These are phyloP conservation scores for Enteromius anoplus DNA, from an alignment of 2,797 vertebrate genomes.

Conservation along the genomic window DNA sequence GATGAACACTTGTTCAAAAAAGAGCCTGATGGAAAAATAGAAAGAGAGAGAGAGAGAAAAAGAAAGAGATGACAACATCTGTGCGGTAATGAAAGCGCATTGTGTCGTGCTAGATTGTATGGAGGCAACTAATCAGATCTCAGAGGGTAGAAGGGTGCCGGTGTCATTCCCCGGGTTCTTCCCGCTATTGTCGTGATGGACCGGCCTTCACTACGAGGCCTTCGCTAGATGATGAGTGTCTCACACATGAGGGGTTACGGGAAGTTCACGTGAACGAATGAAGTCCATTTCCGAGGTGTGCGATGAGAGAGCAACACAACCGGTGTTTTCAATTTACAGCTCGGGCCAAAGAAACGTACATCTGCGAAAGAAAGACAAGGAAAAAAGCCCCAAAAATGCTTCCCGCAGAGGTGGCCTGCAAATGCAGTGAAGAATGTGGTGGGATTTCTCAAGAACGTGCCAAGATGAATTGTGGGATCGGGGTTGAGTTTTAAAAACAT, in stretches of 20 bases:
- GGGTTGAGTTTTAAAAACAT: slow-evolving; percentile 50
- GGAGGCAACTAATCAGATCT: slow-evolving; percentile 63
- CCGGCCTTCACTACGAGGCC: slow-evolving; percentile 65
- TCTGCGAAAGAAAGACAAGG: slow-evolving; percentile 56
- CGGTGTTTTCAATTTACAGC: slow-evolving; percentile 67
- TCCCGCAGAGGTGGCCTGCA: slow-evolving; percentile 58
- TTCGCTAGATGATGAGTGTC: slow-evolving; percentile 82
- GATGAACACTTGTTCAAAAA: slow-evolving; percentile 81
- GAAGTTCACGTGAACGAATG: slow-evolving; percentile 86
- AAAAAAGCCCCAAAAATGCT: slow-evolving; percentile 54
- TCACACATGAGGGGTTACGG: slow-evolving; percentile 78
- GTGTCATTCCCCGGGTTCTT: slow-evolving; percentile 67
- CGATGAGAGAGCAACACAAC: slow-evolving; percentile 62
- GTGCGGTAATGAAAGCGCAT: slow-evolving; percentile 60
- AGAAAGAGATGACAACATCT: slow-evolving; percentile 57
- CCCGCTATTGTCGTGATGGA: slow-evolving; percentile 68
- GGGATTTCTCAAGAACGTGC: slow-evolving; percentile 57
- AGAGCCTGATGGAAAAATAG: slow-evolving; percentile 33
- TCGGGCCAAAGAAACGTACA: slow-evolving; percentile 56
- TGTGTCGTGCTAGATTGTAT: slow-evolving; percentile 58
- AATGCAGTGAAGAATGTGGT: slow-evolving; percentile 60
- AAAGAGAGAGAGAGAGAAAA: slow-evolving; percentile 36
- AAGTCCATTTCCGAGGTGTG: slow-evolving; percentile 83
- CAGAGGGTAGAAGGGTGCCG: slow-evolving; percentile 56
- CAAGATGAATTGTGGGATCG: slow-evolving; percentile 58